Percentiles rank a stretch among this genome's conserved stretches.
phyloP scores from a whole-genome alignment of 2,797 vertebrate species.

The Danio choprae region DNA sequence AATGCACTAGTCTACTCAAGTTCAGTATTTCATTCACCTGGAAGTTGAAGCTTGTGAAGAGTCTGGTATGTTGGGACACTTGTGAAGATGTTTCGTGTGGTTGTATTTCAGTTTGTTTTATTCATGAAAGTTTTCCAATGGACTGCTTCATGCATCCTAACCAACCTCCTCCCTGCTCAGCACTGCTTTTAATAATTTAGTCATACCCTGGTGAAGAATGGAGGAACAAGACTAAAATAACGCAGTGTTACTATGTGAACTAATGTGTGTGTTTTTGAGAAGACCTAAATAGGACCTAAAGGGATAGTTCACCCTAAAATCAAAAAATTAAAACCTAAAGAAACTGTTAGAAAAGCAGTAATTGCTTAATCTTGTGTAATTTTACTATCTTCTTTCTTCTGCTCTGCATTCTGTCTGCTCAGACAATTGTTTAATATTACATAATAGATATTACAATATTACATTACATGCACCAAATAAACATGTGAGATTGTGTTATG shows the following conservation, averaged over 20 bases:
- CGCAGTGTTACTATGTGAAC: constrained; percentile 17
- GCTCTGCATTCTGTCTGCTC: too few relatives aligned
- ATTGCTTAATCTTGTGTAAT: too few relatives aligned
- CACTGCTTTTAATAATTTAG: constrained; percentile 55
- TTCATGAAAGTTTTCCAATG: constrained; percentile 47
- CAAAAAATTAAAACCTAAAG: too few relatives aligned
- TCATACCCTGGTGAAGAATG: constrained; percentile 11
- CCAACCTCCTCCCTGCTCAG: constrained; percentile 28
- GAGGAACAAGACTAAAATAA: constrained; percentile 48
- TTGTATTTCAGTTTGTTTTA: constrained; percentile 48
- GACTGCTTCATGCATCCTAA: constrained; percentile 23
- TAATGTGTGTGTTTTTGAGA: constrained; percentile 26
- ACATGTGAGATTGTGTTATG: too few relatives aligned
- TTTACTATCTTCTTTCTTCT: too few relatives aligned
- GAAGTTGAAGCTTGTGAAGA: neutral
- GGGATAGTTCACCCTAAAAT: neutral
- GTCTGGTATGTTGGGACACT: neutral
- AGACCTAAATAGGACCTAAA: neutral
- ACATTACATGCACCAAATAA: too few relatives aligned
- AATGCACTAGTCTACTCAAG: neutral
- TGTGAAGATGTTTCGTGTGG: neutral
- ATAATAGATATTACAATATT: too few relatives aligned
- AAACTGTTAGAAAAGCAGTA: too few relatives aligned
- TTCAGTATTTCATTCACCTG: neutral
- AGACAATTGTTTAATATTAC: too few relatives aligned